Evolutionary conservation across 92 coral and sea anemone species (phyloP).

Genomic region (Nematostella vectensis): DNA sequence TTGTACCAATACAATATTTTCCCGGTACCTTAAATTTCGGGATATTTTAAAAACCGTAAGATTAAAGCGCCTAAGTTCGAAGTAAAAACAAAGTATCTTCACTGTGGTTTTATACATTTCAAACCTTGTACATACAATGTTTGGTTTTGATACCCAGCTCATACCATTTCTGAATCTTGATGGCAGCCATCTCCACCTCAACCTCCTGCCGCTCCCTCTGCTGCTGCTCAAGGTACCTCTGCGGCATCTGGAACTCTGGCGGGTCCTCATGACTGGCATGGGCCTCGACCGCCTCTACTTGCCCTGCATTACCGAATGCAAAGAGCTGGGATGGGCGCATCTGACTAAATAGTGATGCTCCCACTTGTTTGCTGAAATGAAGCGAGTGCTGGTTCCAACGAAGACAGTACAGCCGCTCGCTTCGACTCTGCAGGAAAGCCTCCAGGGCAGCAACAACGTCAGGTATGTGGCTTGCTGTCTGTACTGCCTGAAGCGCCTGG

Average conservation of each 20-base stretch:
- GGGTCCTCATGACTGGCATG: conserved; percentile 26
- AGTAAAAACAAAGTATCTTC: no score
- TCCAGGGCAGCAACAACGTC: conserved; percentile 46
- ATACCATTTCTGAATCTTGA: conserved; percentile 48
- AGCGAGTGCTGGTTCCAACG: conserved; percentile 31
- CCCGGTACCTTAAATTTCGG: no score
- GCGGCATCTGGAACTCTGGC: conserved; percentile 49
- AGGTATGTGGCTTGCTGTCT: conserved; percentile 16
- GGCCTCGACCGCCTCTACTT: no score
- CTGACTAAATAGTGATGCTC: conserved; percentile 15
- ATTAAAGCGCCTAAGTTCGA: no score
- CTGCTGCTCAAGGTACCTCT: conserved; percentile 43
- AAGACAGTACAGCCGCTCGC: conserved; percentile 29
- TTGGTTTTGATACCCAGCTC: no score
- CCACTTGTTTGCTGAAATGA: conserved; percentile 14
- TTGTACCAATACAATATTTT: no score
- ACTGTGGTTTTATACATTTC: no score
- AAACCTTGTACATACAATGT: no score
- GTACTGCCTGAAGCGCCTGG: conserved; percentile 30
- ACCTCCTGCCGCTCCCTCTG: conserved; percentile 32
- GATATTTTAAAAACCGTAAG: no score
- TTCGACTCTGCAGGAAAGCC: conserved; percentile 20
- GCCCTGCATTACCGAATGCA: conserved; percentile 1
- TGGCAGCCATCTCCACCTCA: conserved; percentile 24
- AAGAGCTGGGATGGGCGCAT: no score